phyloP scores from a whole-genome alignment of 1,140 invertebrate species.

The Neodiprion fabricii region DNA sequence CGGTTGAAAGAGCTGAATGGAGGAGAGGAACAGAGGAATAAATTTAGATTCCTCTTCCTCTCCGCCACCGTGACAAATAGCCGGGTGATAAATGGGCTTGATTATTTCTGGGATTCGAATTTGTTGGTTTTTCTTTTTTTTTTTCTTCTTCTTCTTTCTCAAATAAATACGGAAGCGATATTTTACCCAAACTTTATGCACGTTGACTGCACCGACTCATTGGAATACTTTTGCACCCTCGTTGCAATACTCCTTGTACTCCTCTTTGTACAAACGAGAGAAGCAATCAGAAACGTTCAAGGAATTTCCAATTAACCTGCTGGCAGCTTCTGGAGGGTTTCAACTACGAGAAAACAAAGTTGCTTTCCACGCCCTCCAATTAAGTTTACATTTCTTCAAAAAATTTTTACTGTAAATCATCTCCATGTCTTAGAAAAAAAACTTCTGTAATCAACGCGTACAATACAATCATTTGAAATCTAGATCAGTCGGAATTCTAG shows the following conservation, averaged over 20 bases:
- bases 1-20: neutral
- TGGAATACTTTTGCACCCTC: neutral
- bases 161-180: neutral
- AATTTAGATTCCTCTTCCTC: neutral
- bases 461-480: too few species aligned
- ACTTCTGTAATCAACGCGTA: too few species aligned
- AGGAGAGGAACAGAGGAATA: conserved; percentile 3
- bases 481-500: too few species aligned
- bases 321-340: too few species aligned
- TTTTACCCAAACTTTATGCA: neutral
- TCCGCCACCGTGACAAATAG: neutral
- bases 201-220: neutral
- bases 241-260: neutral
- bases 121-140: neutral
- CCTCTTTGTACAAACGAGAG: neutral
- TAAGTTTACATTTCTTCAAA: too few species aligned
- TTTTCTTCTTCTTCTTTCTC: neutral
- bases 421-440: too few species aligned
- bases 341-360: too few species aligned
- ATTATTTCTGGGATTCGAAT: neutral
- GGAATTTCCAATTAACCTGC: neutral
- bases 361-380: too few species aligned
- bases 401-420: too few species aligned
- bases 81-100: conserved; percentile 1
- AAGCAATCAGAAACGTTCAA: neutral